These are phyloP conservation scores for Eucriotettix oculatus DNA, from an alignment of 2,888 invertebrate genomes.

Conservation along the genomic window DNA sequence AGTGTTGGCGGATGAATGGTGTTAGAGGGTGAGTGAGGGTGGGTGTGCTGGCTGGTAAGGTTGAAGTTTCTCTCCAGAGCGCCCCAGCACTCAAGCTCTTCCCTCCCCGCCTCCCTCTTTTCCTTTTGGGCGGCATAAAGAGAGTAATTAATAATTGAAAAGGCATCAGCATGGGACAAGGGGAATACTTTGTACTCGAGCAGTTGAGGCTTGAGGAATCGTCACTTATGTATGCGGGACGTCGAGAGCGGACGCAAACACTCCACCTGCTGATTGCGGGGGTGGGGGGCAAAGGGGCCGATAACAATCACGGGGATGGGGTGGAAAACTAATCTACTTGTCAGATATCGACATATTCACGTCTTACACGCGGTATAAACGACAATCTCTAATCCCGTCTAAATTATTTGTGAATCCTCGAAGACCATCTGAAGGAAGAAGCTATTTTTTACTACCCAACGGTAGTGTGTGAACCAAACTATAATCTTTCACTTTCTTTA, in stretches of 20 bases:
- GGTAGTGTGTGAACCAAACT: too few species aligned
- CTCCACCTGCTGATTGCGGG: neutral
- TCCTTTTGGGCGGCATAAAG: slow-evolving; percentile 1
- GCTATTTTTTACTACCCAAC: too few species aligned
- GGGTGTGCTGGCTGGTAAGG: neutral
- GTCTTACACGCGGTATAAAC: too few species aligned
- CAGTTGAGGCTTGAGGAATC: neutral
- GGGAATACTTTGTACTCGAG: neutral
- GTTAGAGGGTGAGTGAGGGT: neutral
- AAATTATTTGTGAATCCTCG: too few species aligned
- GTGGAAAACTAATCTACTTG: too few species aligned
- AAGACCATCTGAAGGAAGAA: too few species aligned
- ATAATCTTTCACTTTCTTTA: too few species aligned
- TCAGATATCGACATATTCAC: too few species aligned
- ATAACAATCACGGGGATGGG: too few species aligned
- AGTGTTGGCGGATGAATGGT: neutral
- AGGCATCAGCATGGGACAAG: neutral
- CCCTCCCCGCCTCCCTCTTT: neutral
- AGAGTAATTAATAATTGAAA: slow-evolving; percentile 9
- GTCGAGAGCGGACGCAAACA: neutral
- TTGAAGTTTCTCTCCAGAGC: neutral
- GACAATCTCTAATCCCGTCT: too few species aligned
- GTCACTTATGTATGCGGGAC: neutral
- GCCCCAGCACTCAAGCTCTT: neutral
- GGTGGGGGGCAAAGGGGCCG: too few species aligned